These are phyloP conservation scores for Pomatostomus ruficeps DNA, from an alignment of 2,113 vertebrate genomes.

Conservation along the genomic window DNA sequence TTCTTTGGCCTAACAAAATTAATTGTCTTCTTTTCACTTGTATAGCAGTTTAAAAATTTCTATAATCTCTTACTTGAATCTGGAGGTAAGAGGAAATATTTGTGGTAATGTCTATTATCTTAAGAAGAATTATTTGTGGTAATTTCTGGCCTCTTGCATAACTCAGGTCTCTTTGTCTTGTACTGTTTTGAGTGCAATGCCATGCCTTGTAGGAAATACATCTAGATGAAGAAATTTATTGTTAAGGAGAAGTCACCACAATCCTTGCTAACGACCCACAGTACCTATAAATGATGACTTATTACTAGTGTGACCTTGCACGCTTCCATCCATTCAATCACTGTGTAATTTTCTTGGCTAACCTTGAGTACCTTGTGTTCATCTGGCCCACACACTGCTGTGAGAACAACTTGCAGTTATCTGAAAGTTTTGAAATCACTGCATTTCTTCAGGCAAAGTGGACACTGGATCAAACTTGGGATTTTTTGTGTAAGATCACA, in stretches of 20 bases:
- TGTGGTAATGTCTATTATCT: neutral
- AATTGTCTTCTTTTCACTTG: neutral
- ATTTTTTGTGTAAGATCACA: neutral
- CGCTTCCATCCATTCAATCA: neutral
- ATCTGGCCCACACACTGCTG: neutral
- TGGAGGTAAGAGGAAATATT: neutral
- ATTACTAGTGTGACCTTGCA: neutral
- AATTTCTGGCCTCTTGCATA: neutral
- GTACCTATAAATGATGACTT: neutral
- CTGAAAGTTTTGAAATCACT: neutral
- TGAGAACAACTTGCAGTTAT: neutral
- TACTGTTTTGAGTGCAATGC: neutral
- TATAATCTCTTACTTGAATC: neutral
- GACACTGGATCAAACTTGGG: neutral
- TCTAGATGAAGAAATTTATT: neutral
- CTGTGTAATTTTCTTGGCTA: neutral
- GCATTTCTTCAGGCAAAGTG: neutral
- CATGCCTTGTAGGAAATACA: neutral
- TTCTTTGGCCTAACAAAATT: neutral
- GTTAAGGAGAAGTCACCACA: neutral
- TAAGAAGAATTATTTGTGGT: neutral
- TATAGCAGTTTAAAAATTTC: neutral
- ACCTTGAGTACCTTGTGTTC: neutral
- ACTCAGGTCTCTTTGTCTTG: neutral
- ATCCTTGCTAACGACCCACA: neutral